A percentile compares a stretch with the other conserved stretches of the same genome.
Conservation (phyloP, 1,140 invertebrate species). For the Venturia canescens region DNA sequence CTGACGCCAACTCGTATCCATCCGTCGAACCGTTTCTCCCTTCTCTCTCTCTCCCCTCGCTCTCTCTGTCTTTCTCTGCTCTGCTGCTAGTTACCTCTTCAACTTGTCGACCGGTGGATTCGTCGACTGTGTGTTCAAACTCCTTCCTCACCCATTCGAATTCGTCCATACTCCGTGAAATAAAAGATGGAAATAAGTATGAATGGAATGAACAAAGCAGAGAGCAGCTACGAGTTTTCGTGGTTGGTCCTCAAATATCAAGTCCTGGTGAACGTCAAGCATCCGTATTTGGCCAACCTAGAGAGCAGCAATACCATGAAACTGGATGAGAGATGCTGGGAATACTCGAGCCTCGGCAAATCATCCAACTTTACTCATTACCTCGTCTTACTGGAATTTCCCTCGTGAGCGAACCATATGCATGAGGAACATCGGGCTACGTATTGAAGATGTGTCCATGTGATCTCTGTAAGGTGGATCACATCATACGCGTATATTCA, state of each 20-base stretch:
- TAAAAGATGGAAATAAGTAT: constrained; percentile 6
- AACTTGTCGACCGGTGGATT: constrained; percentile 1
- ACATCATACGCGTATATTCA: too few species aligned
- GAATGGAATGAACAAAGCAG: constrained; percentile 44
- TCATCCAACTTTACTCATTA: constrained; percentile 70
- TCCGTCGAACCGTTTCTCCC: constrained; percentile 52
- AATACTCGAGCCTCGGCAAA: neutral
- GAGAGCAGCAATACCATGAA: neutral
- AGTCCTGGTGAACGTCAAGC: neutral
- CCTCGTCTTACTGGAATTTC: constrained; percentile 52
- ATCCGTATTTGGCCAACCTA: constrained; percentile 9
- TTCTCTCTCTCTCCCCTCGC: constrained; percentile 27
- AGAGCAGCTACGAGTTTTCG: neutral
- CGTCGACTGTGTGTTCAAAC: constrained; percentile 1
- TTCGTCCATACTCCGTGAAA: neutral
- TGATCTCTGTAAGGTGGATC: constrained; percentile 35
- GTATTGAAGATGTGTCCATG: neutral
- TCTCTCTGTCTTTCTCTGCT: constrained; percentile 53
- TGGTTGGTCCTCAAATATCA: constrained; percentile 14
- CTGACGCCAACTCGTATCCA: constrained; percentile 67
- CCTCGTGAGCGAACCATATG: constrained; percentile 30
- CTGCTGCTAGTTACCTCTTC: constrained; percentile 22
- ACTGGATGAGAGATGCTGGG: constrained; percentile 25
- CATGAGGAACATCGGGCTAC: constrained; percentile 33
- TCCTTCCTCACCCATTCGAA: neutral